These are phyloP conservation scores for Nannoperca australis DNA, from an alignment of 2,797 vertebrate genomes.

Conservation along the genomic window DNA sequence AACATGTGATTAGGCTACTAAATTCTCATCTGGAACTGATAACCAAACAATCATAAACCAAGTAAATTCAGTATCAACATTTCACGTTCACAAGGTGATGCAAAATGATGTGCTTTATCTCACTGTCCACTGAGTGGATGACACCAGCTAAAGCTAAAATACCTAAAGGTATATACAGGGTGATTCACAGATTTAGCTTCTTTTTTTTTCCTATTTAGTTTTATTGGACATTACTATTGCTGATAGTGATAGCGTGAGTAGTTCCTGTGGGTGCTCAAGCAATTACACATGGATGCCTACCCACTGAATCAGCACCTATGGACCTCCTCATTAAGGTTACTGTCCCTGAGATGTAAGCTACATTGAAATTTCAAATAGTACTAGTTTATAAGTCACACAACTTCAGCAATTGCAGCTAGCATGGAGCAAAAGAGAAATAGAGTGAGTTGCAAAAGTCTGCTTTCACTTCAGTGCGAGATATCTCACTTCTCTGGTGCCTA, in stretches of 20 bases:
- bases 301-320: background rate
- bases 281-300: background rate
- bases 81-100: no score
- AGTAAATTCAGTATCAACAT: background rate
- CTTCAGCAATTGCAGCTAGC: background rate
- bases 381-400: background rate
- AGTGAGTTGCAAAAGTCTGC: background rate
- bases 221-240: background rate
- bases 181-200: background rate
- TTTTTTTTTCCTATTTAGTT: no score
- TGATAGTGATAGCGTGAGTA: no score
- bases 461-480: constrained; percentile 50
- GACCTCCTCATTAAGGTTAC: background rate
- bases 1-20: background rate
- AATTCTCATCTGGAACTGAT: background rate
- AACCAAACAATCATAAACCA: background rate
- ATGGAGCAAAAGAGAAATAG: background rate
- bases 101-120: background rate
- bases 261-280: background rate
- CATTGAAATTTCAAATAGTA: constrained; percentile 2
- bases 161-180: background rate
- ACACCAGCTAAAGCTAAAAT: background rate
- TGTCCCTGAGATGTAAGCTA: background rate
- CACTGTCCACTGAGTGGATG: no score
- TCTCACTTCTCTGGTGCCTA: constrained; percentile 46